phyloP scores from a whole-genome alignment of 2,113 vertebrate genomes.

The Neodon shergylaensis region DNA sequence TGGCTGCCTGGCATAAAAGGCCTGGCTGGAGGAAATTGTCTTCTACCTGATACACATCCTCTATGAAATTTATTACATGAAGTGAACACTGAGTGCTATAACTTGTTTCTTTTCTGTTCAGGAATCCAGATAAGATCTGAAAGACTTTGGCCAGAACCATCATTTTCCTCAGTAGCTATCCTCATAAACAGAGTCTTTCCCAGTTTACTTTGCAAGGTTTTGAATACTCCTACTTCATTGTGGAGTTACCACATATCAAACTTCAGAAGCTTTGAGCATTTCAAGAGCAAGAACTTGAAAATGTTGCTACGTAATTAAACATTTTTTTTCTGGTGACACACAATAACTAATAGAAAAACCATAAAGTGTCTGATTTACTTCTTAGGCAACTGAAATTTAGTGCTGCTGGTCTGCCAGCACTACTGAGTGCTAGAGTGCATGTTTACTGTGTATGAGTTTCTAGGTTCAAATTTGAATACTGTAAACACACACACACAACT shows the following conservation, averaged over 20 bases:
- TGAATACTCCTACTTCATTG: background rate
- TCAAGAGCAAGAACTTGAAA: background rate
- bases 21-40: background rate
- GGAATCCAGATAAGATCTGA: background rate
- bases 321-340: background rate
- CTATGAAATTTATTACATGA: background rate
- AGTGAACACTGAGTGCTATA: background rate
- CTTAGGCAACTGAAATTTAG: background rate
- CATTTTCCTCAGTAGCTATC: background rate
- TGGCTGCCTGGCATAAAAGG: background rate
- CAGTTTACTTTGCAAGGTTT: background rate
- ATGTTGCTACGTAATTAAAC: background rate
- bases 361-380: background rate
- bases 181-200: background rate
- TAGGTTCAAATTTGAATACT: background rate
- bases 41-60: background rate
- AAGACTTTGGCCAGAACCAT: background rate
- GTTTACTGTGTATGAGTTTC: background rate
- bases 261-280: background rate
- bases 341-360: background rate
- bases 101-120: background rate
- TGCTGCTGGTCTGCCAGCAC: background rate
- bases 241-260: no score
- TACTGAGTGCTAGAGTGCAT: background rate
- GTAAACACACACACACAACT: background rate